Percentiles rank a stretch among this genome's conserved stretches.
These are phyloP conservation scores for Arge pagana DNA, from an alignment of 2,888 invertebrate genomes.

Conservation along the genomic window DNA sequence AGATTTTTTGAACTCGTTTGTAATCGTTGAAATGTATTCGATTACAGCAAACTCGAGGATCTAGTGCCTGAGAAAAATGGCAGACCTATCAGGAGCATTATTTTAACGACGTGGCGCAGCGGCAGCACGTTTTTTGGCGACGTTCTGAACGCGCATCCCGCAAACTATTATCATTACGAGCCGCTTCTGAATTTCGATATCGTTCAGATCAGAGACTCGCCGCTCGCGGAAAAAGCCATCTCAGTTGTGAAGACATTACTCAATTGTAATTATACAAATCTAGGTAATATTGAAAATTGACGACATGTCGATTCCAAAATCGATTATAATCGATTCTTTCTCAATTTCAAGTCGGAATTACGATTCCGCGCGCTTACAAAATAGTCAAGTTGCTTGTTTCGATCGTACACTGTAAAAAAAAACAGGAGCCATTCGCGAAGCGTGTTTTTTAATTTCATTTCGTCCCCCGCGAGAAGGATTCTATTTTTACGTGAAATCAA, in stretches of 20 bases:
- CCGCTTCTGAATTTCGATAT: conserved; percentile 83
- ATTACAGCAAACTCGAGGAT: conserved; percentile 64
- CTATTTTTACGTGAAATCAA: no score
- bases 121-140: conserved; percentile 91
- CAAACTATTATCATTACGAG: conserved; percentile 89
- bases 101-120: conserved; percentile 88
- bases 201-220: conserved; percentile 77
- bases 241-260: conserved; percentile 73
- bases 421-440: background rate
- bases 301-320: background rate
- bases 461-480: no score
- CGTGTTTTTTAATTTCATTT: no score
- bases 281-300: conserved; percentile 63
- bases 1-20: no score
- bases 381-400: conserved; percentile 10
- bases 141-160: conserved; percentile 81
- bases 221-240: conserved; percentile 70
- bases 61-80: conserved; percentile 73
- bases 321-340: no score
- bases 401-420: background rate
- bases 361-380: background rate
- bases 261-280: conserved; percentile 74
- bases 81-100: conserved; percentile 74
- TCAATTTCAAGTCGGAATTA: no score
- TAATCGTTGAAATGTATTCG: background rate